phyloP scores from a whole-genome alignment of 1,140 invertebrate genomes.

The Drosophila mojavensis region DNA sequence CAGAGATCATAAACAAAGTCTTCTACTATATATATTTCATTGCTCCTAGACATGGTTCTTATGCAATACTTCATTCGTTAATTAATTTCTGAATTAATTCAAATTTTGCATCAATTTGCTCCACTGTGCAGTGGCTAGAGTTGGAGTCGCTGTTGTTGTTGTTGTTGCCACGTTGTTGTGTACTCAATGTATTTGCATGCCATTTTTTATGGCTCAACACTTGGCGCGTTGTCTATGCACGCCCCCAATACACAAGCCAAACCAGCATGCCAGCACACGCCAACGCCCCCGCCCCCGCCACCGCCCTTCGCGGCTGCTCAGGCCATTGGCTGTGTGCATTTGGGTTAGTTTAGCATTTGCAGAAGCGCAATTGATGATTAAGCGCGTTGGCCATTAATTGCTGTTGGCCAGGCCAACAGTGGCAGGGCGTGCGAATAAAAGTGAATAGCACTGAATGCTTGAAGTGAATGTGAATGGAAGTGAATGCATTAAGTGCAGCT shows the following conservation, averaged over 20 bases:
- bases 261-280: neutral
- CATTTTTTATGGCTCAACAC: slow-evolving; percentile 55
- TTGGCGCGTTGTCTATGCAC: slow-evolving; percentile 43
- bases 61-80: no score
- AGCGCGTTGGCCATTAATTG: slow-evolving; percentile 60
- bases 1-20: no score
- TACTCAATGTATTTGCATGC: slow-evolving; percentile 56
- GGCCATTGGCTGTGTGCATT: slow-evolving; percentile 16
- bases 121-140: slow-evolving; percentile 27
- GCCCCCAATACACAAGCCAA: neutral
- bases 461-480: slow-evolving; percentile 24
- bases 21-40: no score
- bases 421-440: slow-evolving; percentile 5
- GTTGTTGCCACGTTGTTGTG: slow-evolving; percentile 24
- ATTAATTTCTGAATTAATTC: no score
- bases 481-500: slow-evolving; percentile 58
- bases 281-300: slow-evolving; percentile 1
- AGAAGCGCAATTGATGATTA: slow-evolving; percentile 67
- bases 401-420: slow-evolving; percentile 9
- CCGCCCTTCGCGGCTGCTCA: neutral
- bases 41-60: no score
- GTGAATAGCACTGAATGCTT: slow-evolving; percentile 4
- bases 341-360: slow-evolving; percentile 41
- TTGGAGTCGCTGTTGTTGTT: slow-evolving; percentile 15
- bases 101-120: no score